A percentile compares a stretch with the other conserved stretches of the same genome.
Conservation (phyloP, 2,113 vertebrate species). For the Piliocolobus tephrosceles region DNA sequence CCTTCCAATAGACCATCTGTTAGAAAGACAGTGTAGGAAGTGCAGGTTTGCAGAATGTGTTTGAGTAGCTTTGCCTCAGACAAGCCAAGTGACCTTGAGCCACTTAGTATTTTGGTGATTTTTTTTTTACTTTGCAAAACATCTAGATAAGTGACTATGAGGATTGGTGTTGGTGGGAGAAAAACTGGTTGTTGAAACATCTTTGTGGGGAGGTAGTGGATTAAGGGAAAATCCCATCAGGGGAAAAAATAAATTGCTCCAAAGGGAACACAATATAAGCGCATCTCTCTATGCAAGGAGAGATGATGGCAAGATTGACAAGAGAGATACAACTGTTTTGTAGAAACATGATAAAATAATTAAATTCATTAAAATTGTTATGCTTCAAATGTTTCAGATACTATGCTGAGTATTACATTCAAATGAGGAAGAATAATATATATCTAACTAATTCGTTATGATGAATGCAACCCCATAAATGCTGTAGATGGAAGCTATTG, state of each 20-base stretch:
- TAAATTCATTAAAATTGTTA: not conserved
- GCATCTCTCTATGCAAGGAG: not conserved
- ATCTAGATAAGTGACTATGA: not conserved
- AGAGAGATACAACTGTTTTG: not conserved
- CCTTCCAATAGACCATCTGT: constrained; percentile 58
- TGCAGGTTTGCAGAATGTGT: not conserved
- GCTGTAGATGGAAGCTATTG: not conserved
- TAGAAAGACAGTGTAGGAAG: constrained; percentile 14
- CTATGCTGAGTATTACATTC: not conserved
- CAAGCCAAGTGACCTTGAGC: constrained; percentile 37
- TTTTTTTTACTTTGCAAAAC: constrained; percentile 25
- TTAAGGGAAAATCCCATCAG: not conserved
- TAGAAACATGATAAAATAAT: not conserved
- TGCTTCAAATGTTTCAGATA: not conserved
- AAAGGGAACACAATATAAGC: not conserved
- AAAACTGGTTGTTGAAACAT: not conserved
- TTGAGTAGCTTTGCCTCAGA: not conserved
- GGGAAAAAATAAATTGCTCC: not conserved
- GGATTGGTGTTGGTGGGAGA: not conserved
- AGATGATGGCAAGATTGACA: not conserved
- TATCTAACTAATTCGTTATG: not conserved
- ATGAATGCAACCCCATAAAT: not conserved
- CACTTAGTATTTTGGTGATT: not conserved
- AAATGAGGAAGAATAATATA: not conserved
- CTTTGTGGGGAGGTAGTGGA: not conserved